Percentiles rank a stretch among this genome's conserved stretches.
Conservation (phyloP, 1,140 invertebrate genomes). For the Psilanteris sp. region DNA sequence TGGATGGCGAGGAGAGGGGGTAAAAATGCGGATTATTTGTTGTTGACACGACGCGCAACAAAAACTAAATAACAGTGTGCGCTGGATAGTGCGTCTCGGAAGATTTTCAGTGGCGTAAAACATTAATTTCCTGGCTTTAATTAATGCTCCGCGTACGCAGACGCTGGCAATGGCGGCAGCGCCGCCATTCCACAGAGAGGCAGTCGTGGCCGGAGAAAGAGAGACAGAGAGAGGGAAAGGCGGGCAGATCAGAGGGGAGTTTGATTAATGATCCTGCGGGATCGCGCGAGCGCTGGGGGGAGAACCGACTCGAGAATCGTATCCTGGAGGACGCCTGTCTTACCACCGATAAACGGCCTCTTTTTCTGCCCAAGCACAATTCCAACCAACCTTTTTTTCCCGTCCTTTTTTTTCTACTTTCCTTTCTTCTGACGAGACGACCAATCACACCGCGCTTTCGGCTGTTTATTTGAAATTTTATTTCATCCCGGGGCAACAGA, state of each 20-base stretch:
- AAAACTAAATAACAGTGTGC: background rate
- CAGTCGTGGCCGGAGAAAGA: conserved; percentile 45
- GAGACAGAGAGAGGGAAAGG: conserved; percentile 68
- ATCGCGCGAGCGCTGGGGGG: conserved; percentile 54
- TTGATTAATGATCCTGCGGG: conserved; percentile 78
- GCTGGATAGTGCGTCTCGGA: conserved; percentile 7
- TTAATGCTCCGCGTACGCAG: conserved; percentile 75
- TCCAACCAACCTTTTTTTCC: conserved; percentile 44
- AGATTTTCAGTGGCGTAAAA: conserved; percentile 70
- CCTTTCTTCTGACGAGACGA: background rate
- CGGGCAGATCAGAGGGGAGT: conserved; percentile 72
- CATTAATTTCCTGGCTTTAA: conserved; percentile 80
- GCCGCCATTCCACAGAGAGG: conserved; percentile 64
- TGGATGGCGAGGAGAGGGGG: too few species aligned
- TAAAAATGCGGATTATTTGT: background rate
- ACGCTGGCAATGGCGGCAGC: conserved; percentile 74
- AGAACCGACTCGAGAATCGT: conserved; percentile 60
- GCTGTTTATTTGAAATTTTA: conserved; percentile 16
- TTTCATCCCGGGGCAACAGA: too few species aligned
- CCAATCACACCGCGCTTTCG: conserved; percentile 1
- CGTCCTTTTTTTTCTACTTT: conserved; percentile 8
- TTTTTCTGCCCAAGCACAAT: conserved; percentile 43
- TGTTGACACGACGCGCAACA: background rate
- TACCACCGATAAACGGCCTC: conserved; percentile 45
- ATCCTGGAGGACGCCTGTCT: conserved; percentile 72